Percentiles rank a stretch among this genome's conserved stretches.
phyloP scores from a whole-genome alignment of 2,888 invertebrate genomes.

The Ashinkailepas kermadecensis region DNA sequence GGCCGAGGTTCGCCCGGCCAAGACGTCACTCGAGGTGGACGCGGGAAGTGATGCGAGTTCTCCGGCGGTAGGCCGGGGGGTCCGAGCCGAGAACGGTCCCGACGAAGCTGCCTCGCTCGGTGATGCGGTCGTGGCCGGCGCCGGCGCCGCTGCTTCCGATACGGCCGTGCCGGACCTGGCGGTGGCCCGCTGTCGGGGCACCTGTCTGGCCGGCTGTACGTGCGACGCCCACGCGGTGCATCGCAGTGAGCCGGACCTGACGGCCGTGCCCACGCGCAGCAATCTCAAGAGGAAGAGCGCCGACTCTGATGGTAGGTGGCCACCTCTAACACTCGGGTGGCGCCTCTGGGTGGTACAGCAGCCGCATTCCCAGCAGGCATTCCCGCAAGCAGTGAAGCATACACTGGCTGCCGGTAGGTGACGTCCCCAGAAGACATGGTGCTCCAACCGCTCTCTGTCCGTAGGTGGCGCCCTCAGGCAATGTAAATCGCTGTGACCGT shows the following conservation, averaged over 20 bases:
- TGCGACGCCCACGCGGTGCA: not conserved
- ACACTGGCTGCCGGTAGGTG: not conserved
- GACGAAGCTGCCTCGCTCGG: too few relatives aligned
- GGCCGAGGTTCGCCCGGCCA: too few relatives aligned
- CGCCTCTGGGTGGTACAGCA: not conserved
- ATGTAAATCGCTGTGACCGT: not conserved
- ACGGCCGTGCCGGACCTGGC: constrained; percentile 24
- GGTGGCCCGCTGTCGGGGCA: constrained; percentile 10
- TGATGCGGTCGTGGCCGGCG: constrained; percentile 2
- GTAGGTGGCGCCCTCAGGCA: not conserved
- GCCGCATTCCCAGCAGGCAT: not conserved
- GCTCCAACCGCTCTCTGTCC: not conserved
- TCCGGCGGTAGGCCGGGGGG: too few relatives aligned
- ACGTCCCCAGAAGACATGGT: not conserved
- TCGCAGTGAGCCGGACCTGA: constrained; percentile 28
- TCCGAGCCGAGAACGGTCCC: too few relatives aligned
- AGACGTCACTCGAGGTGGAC: too few relatives aligned
- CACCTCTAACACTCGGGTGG: not conserved
- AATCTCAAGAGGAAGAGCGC: constrained; percentile 25
- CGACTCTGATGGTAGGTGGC: not conserved
- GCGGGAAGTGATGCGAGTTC: too few relatives aligned
- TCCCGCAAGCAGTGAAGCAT: not conserved
- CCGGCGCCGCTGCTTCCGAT: constrained; percentile 25
- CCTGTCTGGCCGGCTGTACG: not conserved
- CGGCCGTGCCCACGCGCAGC: constrained; percentile 28